Evolutionary conservation across 2,888 invertebrate genomes (phyloP).

Genomic region (Dioctria rufipes): DNA sequence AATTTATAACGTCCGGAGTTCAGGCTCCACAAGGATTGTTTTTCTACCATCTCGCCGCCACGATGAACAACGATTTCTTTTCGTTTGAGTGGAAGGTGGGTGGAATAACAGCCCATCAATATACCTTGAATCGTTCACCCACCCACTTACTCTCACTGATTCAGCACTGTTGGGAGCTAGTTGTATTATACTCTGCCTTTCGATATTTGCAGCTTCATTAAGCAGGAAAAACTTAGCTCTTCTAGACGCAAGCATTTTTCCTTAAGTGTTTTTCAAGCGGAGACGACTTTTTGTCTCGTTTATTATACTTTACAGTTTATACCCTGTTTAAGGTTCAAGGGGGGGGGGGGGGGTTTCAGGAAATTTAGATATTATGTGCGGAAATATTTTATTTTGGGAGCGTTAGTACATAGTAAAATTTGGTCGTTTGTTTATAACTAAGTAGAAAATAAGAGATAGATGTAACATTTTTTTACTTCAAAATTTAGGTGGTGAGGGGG

Average conservation of each 20-base stretch:
- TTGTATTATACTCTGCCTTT: neutral
- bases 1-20: slow-evolving; percentile 11
- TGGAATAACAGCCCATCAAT: slow-evolving; percentile 4
- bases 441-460: no score
- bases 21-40: slow-evolving; percentile 16
- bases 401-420: no score
- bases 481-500: no score
- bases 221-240: slow-evolving; percentile 15
- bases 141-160: slow-evolving; percentile 3
- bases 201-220: slow-evolving; percentile 43
- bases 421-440: no score
- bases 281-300: slow-evolving; percentile 7
- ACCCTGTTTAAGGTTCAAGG: no score
- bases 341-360: no score
- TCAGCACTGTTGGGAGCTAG: neutral
- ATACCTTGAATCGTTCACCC: slow-evolving; percentile 2
- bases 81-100: neutral
- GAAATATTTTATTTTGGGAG: no score
- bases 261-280: slow-evolving; percentile 1
- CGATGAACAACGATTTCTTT: no score
- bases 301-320: neutral
- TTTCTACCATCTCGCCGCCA: neutral
- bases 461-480: no score
- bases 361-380: no score
- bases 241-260: slow-evolving; percentile 2